A percentile compares a stretch with the other conserved stretches of the same genome.
Evolutionary conservation across 1,140 invertebrate species (phyloP).

Genomic region (Andrena cerasifolii): DNA sequence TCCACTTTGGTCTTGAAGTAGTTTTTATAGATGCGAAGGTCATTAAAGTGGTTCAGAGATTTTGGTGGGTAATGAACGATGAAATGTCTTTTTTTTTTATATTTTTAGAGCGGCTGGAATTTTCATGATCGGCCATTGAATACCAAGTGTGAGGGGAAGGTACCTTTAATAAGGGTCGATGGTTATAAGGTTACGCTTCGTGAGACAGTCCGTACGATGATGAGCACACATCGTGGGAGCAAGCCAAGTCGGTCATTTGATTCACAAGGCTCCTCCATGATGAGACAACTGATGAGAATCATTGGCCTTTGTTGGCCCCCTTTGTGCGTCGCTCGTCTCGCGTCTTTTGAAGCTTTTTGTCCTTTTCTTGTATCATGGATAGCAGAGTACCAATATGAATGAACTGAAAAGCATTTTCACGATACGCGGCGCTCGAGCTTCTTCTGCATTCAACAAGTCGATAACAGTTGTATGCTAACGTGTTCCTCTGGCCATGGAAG

Average conservation of each 20-base stretch:
- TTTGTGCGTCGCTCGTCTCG: background rate
- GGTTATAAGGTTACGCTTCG: constrained; percentile 43
- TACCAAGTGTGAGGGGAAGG: constrained; percentile 12
- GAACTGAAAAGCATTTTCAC: too few species aligned
- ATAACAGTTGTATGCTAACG: too few species aligned
- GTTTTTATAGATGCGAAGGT: background rate
- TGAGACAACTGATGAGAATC: constrained; percentile 36
- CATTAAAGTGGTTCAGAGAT: background rate
- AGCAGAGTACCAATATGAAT: too few species aligned
- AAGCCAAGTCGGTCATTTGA: constrained; percentile 43
- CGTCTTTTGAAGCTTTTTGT: background rate
- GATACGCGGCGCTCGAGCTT: too few species aligned
- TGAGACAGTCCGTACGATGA: constrained; percentile 22
- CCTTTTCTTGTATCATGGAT: background rate
- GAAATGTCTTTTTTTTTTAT: background rate
- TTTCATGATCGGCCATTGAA: background rate
- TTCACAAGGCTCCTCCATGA: constrained; percentile 21
- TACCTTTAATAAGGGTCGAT: constrained; percentile 45
- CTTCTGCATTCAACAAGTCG: too few species aligned
- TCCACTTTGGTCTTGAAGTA: too few species aligned
- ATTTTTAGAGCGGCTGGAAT: background rate
- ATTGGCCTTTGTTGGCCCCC: constrained; percentile 32
- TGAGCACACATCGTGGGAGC: constrained; percentile 46
- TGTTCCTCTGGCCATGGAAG: too few species aligned
- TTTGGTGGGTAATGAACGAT: background rate